Conservation (phyloP, 2,113 vertebrate species). For the Mus spicilegus region DNA sequence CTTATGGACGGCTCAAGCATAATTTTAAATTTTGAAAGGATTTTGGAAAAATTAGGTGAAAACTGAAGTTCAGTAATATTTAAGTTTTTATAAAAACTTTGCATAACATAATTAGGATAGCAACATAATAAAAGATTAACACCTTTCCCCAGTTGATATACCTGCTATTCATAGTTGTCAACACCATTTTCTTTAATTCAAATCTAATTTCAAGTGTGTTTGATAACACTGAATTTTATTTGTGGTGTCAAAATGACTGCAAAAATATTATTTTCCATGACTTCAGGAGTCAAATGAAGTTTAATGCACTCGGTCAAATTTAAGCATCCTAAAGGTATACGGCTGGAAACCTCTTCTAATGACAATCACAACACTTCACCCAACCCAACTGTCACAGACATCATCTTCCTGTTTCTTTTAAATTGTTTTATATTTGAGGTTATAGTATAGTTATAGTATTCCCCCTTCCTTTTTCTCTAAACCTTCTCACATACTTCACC, state of each 20-base stretch:
- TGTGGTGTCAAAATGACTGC: neutral
- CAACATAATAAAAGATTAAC: neutral
- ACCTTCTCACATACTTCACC: neutral
- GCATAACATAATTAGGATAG: neutral
- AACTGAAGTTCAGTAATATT: neutral
- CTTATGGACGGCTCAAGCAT: neutral
- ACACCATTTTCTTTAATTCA: neutral
- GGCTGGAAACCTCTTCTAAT: neutral
- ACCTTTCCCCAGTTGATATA: neutral
- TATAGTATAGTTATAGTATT: neutral
- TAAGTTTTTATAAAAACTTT: neutral
- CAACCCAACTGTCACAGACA: neutral
- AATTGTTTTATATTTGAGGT: neutral
- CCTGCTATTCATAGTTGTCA: neutral
- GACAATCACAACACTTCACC: neutral
- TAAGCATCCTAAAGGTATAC: conserved; percentile 46
- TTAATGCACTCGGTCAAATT: conserved; percentile 14
- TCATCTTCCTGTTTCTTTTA: neutral
- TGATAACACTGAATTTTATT: neutral
- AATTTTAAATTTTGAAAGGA: neutral
- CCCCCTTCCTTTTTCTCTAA: neutral
- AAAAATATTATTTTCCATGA: neutral
- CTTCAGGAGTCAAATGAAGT: conserved; percentile 3
- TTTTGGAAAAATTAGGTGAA: neutral
- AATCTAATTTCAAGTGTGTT: neutral